These are phyloP conservation scores for Drosophila biarmipes DNA, from an alignment of 1,140 invertebrate genomes.

Conservation along the genomic window DNA sequence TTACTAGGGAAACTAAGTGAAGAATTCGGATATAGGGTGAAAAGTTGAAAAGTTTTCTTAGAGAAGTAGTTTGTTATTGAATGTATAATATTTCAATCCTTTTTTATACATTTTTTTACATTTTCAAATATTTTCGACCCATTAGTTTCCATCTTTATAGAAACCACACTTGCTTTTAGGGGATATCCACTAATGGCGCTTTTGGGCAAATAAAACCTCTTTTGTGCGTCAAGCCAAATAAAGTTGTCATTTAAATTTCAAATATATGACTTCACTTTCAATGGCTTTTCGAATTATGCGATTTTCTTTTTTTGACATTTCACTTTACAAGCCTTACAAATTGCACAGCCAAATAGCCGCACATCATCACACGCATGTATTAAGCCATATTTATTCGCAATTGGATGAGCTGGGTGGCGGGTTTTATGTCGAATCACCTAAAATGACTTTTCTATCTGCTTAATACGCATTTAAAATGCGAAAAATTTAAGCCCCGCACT, in stretches of 20 bases:
- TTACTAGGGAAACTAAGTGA: neutral
- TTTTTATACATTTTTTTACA: too few relatives aligned
- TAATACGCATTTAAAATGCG: constrained; percentile 62
- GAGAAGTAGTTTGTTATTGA: too few relatives aligned
- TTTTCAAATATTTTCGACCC: too few relatives aligned
- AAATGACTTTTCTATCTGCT: constrained; percentile 61
- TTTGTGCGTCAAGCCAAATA: constrained; percentile 14
- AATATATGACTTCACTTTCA: constrained; percentile 26
- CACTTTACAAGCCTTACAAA: constrained; percentile 29
- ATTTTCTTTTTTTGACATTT: constrained; percentile 19
- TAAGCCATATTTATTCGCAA: constrained; percentile 44
- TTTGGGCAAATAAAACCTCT: constrained; percentile 18
- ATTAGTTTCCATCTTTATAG: too few relatives aligned
- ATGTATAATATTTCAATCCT: too few relatives aligned
- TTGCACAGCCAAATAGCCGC: constrained; percentile 30
- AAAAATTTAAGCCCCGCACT: constrained; percentile 60
- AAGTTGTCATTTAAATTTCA: constrained; percentile 27
- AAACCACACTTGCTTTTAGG: constrained; percentile 1
- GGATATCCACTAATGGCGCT: constrained; percentile 8
- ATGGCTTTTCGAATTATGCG: constrained; percentile 26
- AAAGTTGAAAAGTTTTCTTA: neutral
- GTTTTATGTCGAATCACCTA: constrained; percentile 56
- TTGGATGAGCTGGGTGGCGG: constrained; percentile 22
- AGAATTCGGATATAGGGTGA: neutral
- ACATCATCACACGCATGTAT: constrained; percentile 42